These are phyloP conservation scores for Anoplolepis gracilipes DNA, from an alignment of 1,140 invertebrate species.

Conservation along the genomic window DNA sequence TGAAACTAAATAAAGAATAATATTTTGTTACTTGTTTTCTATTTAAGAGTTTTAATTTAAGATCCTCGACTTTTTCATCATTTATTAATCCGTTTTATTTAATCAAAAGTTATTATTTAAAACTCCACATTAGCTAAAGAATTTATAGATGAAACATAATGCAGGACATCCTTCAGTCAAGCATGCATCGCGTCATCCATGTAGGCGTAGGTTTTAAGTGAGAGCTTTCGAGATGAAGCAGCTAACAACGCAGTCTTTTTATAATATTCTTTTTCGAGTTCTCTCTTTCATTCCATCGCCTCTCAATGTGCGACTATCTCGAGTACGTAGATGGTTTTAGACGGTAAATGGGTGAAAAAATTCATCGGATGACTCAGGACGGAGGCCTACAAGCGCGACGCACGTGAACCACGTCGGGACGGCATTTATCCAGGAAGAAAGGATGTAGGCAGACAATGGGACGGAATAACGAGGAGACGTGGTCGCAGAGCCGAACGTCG, in stretches of 20 bases:
- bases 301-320: background rate
- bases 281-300: background rate
- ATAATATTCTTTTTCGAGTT: slow-evolving; percentile 1
- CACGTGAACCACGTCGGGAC: slow-evolving; percentile 61
- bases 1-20: background rate
- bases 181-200: slow-evolving; percentile 20
- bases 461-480: slow-evolving; percentile 59
- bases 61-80: no score
- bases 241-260: slow-evolving; percentile 43
- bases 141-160: background rate
- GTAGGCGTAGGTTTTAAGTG: slow-evolving; percentile 44
- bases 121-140: background rate
- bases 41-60: background rate
- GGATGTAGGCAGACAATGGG: slow-evolving; percentile 77
- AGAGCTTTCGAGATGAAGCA: slow-evolving; percentile 42
- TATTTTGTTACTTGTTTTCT: background rate
- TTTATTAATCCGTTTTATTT: no score
- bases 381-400: slow-evolving; percentile 29
- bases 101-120: no score
- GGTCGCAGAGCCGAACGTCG: slow-evolving; percentile 49
- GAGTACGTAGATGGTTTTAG: slow-evolving; percentile 43
- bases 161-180: background rate
- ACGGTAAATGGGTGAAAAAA: slow-evolving; percentile 77
- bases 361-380: slow-evolving; percentile 71
- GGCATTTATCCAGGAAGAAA: slow-evolving; percentile 54